phyloP scores from a whole-genome alignment of 2,888 invertebrate genomes.

The Argyresthia albistria region DNA sequence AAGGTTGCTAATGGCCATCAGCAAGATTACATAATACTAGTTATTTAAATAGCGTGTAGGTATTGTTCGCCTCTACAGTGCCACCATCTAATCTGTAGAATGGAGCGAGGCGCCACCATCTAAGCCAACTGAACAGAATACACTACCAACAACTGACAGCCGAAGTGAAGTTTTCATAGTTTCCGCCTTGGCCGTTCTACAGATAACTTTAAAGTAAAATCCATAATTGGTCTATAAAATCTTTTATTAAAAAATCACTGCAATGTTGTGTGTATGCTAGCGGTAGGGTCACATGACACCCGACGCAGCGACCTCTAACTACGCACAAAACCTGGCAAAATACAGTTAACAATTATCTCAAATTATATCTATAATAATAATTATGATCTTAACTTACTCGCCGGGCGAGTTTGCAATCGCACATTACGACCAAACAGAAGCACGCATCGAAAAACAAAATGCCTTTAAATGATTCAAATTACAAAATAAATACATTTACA shows the following conservation, averaged over 20 bases:
- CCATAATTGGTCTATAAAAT: slow-evolving; percentile 55
- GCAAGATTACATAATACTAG: too few species aligned
- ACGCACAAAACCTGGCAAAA: slow-evolving; percentile 37
- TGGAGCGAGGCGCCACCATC: too few species aligned
- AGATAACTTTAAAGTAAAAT: too few species aligned
- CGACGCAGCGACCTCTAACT: slow-evolving; percentile 14
- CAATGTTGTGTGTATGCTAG: slow-evolving; percentile 43
- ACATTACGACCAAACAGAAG: slow-evolving; percentile 53
- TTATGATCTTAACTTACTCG: slow-evolving; percentile 31
- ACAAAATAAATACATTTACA: slow-evolving; percentile 59
- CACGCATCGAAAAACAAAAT: slow-evolving; percentile 44
- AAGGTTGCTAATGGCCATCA: too few species aligned
- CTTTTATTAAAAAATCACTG: slow-evolving; percentile 67
- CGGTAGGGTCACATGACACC: slow-evolving; percentile 12
- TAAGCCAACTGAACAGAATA: too few species aligned
- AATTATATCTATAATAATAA: slow-evolving; percentile 16
- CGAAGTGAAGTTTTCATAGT: too few species aligned
- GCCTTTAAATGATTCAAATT: slow-evolving; percentile 43
- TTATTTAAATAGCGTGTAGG: too few species aligned
- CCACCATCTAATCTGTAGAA: too few species aligned
- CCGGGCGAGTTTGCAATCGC: slow-evolving; percentile 31
- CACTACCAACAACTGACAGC: too few species aligned
- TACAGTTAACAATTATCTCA: slow-evolving; percentile 49
- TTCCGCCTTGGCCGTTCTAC: too few species aligned
- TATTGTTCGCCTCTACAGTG: too few species aligned